Percentiles rank a stretch among this genome's conserved stretches.
phyloP scores from a whole-genome alignment of 2,888 invertebrate genomes.

The Agrochola circellaris region DNA sequence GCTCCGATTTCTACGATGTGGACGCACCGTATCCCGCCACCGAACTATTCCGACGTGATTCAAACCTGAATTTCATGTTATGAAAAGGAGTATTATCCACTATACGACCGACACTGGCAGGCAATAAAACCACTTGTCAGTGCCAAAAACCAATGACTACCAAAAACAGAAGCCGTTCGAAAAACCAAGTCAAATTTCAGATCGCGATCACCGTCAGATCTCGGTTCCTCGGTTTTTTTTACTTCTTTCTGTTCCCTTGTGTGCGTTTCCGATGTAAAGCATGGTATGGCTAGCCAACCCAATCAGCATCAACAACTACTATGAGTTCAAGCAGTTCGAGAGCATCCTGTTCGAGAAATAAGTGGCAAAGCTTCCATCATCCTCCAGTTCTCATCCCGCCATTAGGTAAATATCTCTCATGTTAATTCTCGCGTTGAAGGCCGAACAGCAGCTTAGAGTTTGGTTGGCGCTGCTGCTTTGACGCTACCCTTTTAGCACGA shows the following conservation, averaged over 20 bases:
- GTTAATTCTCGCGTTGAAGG: not conserved
- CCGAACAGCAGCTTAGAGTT: not conserved
- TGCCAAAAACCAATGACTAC: not conserved
- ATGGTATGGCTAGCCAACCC: constrained; percentile 75
- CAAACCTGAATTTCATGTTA: too few relatives aligned
- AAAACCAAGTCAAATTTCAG: constrained; percentile 19
- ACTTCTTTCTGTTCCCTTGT: constrained; percentile 23
- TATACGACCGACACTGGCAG: not conserved
- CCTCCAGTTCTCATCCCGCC: constrained; percentile 39
- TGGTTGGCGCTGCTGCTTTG: not conserved
- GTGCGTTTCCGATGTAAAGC: constrained; percentile 37
- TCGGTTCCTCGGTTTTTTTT: not conserved
- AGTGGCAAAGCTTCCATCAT: constrained; percentile 32
- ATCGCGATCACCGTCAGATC: not conserved
- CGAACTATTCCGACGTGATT: too few relatives aligned
- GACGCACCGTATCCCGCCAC: too few relatives aligned
- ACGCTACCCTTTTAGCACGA: not conserved
- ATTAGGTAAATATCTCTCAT: constrained; percentile 28
- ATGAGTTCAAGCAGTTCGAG: constrained; percentile 80
- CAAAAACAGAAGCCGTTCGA: constrained; percentile 30
- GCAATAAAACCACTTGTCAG: not conserved
- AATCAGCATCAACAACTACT: constrained; percentile 79
- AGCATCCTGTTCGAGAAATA: constrained; percentile 70
- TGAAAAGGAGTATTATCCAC: constrained; percentile 3
- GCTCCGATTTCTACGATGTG: too few relatives aligned